Conservation (phyloP, 2,113 vertebrate genomes). For the Rhadina sibilatrix region DNA sequence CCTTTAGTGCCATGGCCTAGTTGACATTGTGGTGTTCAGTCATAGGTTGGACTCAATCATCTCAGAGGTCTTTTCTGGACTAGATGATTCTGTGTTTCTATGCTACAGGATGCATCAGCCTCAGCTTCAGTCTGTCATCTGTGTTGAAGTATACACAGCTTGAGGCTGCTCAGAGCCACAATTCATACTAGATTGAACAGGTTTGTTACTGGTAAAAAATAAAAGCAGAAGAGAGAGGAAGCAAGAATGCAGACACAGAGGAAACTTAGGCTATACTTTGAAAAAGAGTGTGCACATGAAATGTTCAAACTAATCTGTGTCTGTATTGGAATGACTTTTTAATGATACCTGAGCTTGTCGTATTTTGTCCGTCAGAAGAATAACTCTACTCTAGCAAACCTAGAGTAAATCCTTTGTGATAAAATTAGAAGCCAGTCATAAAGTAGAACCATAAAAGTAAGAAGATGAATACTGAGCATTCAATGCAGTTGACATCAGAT, state of each 20-base stretch:
- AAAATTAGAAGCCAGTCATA: not conserved
- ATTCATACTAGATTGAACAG: not conserved
- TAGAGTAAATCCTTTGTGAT: not conserved
- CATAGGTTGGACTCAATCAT: not conserved
- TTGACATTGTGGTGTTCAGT: not conserved
- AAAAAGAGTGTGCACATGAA: not conserved
- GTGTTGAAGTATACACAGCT: not conserved
- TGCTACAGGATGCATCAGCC: not conserved
- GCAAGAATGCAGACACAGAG: not conserved
- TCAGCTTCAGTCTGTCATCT: not conserved
- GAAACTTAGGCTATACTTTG: not conserved
- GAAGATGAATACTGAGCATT: not conserved
- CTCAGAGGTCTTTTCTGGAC: not conserved
- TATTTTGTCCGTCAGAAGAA: not conserved
- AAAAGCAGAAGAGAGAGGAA: not conserved
- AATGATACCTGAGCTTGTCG: not conserved
- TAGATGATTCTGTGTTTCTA: not conserved
- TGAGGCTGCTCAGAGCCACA: not conserved
- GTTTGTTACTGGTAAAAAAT: not conserved
- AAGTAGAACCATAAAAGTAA: not conserved
- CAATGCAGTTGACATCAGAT: not conserved
- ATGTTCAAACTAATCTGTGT: not conserved
- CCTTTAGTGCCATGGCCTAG: not conserved
- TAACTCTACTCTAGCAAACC: not conserved
- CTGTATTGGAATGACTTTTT: not conserved